A percentile compares a stretch with the other conserved stretches of the same genome.
Evolutionary conservation across 1,140 invertebrate genomes (phyloP).

Genomic region (Thaumatotibia leucotreta): DNA sequence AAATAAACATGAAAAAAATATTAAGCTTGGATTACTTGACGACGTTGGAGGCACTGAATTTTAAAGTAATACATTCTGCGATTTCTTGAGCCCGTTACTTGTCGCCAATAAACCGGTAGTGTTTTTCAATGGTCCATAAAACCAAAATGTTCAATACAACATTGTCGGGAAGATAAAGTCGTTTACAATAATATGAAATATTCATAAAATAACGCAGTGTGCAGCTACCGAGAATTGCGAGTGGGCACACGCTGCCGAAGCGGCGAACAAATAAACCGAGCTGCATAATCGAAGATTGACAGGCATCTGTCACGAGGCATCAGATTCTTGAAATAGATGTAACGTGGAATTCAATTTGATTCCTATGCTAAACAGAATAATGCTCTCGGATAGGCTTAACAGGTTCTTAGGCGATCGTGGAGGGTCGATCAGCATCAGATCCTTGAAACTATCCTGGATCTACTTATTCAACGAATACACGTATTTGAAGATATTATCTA

Average conservation of each 20-base stretch:
- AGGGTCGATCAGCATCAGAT: conserved; percentile 30
- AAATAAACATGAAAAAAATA: not conserved
- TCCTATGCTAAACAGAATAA: conserved; percentile 5
- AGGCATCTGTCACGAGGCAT: conserved; percentile 19
- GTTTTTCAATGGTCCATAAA: conserved; percentile 42
- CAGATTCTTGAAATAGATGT: conserved; percentile 12
- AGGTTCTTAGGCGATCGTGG: conserved; percentile 17
- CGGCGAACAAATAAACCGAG: conserved; percentile 28
- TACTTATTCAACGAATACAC: conserved; percentile 44
- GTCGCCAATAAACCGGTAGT: conserved; percentile 20
- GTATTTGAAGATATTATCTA: conserved; percentile 42
- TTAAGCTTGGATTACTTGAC: not conserved
- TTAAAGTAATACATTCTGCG: not conserved
- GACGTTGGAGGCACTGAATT: not conserved
- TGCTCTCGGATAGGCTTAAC: conserved; percentile 20
- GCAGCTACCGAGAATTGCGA: conserved; percentile 29
- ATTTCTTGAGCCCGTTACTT: conserved; percentile 12
- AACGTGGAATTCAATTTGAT: not conserved
- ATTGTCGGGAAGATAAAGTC: conserved; percentile 53
- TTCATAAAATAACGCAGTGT: conserved; percentile 47
- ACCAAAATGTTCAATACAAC: conserved; percentile 48
- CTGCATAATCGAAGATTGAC: conserved; percentile 26
- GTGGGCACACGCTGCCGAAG: conserved; percentile 1
- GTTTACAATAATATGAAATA: conserved; percentile 63
- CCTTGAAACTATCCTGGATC: conserved; percentile 40